Base-by-base conservation (phyloP, 2,113 vertebrate genomes). In the Burhinus oedicnemus region DNA sequence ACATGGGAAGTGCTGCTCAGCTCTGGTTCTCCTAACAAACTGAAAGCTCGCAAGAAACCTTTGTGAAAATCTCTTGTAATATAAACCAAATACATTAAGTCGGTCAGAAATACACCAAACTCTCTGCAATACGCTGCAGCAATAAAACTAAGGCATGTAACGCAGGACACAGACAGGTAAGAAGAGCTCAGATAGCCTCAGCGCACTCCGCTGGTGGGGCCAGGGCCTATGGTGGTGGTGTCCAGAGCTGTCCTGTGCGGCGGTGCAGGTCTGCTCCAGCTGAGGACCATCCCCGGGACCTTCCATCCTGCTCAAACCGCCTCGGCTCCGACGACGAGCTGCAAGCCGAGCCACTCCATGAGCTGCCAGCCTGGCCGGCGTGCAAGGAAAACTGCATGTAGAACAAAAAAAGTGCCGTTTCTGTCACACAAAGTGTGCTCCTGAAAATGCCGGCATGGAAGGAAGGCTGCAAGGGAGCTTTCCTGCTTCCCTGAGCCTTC, bases 211-310 rank as follows among this genome's bases (percentile, higher is more conserved):
- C 9, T 34, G 4, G 49, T 3, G 32, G 26, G 27, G 49, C 8
- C 3, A 2, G 32, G 13, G 60, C 34, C 0, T 7, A 2, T 8
- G 58, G 18, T 5, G 2, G 20, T 26, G 44, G 36, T 6, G 5
- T 3, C 70, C 75, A 2, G 44, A 68, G 26, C 13, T 9, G 10
- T 8, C 21, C 66, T 0, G 0, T 5, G 52, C 2, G 11, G 26
- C 26, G 4, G 1, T 3, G 7, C 1, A 19, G 66, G 14, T 25
- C 27, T 5, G 26, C 69, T 54, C 57, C 38, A 16, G 45, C 60
- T 54, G 47, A 60, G 74, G 15, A 57, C 17, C 60, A 2, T 27
- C 47, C 69, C 60, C 3, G 0, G 3, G 32, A 69, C 61, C 71
- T 16, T 22, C 7, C 8, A 3, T 3, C 19, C 32, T 52, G 38